Conservation (phyloP, 2,888 invertebrate genomes). For the Eupsilia transversa region DNA sequence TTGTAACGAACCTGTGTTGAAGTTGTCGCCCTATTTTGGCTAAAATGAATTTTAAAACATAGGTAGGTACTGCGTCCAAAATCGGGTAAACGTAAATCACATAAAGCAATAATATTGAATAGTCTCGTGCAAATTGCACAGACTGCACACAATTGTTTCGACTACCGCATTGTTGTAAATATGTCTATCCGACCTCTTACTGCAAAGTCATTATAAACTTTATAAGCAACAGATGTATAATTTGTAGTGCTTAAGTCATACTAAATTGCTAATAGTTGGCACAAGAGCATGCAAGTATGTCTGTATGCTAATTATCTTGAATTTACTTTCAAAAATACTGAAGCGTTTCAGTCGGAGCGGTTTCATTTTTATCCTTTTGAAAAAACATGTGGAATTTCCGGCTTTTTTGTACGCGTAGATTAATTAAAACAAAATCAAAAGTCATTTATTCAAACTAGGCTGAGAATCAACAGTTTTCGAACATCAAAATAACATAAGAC, state of each 20-base stretch:
- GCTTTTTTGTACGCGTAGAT: background rate
- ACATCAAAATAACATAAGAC: no score
- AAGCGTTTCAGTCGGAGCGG: slow-evolving; percentile 31
- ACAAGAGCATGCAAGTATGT: slow-evolving; percentile 39
- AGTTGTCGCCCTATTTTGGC: slow-evolving; percentile 41
- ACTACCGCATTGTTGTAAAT: slow-evolving; percentile 25
- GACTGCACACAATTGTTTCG: slow-evolving; percentile 1
- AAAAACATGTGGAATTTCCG: background rate
- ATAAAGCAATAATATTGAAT: slow-evolving; percentile 13
- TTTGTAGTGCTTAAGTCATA: slow-evolving; percentile 55
- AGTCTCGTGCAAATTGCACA: background rate
- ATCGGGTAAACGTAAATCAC: background rate
- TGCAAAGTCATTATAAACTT: slow-evolving; percentile 39
- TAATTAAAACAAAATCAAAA: background rate
- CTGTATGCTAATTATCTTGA: slow-evolving; percentile 51
- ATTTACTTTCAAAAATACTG: slow-evolving; percentile 62
- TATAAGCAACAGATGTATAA: slow-evolving; percentile 54
- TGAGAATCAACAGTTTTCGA: no score
- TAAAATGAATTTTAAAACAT: slow-evolving; percentile 12
- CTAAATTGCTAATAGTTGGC: slow-evolving; percentile 50
- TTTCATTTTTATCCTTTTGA: slow-evolving; percentile 15
- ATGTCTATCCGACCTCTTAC: slow-evolving; percentile 23
- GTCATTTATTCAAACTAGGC: no score
- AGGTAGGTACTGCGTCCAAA: background rate
- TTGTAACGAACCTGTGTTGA: slow-evolving; percentile 11